Evolutionary conservation across 1,140 invertebrate genomes (phyloP), one percentile per base, ranked within the genome.

Genomic region (Cyclina sinensis): DNA sequence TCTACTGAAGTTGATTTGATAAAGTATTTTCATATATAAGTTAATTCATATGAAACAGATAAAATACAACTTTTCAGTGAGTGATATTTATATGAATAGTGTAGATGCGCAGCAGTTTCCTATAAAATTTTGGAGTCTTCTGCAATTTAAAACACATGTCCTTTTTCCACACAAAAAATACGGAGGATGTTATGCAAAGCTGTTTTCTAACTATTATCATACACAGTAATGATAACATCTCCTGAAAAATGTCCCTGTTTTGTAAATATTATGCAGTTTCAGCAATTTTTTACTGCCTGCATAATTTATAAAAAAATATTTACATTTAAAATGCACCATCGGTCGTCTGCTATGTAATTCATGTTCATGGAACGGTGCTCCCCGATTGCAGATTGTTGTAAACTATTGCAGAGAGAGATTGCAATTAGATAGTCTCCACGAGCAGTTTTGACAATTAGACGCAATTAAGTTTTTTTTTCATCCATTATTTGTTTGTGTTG

Each of bases 401-500:
- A 18, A 62, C 27, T 62, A 62, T 62, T 24, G 9, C 57, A 62
- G 18, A 27, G 51, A 57, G n/a, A n/a, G 57, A 62, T 70, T 70
- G 14, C 18, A 70, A 70, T 70, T 32, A 27, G 57, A 1, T 27
- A 62, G n/a, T 27, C 27, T n/a, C n/a, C 27, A 9, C n/a, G n/a
- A 62, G 57, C 9, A n/a, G 12, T 70, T 70, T 70, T 37, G 65
- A 70, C 65, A 70, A 70, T 70, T 70, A 35, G 16, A 32, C 65
- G 21, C 65, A 35, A 37, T 70, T 70, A 37, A 14, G 65, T 21
- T 18, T 39, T 21, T 70, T 70, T 14, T 2, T 70, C 32, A 18
- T 2, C 37, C 32, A 18, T 70, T 27, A 37, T 37, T 70, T 70
- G 65, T 70, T 70, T 70, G 27, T 27, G 9, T 70, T 24, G 37